These are phyloP conservation scores for Paralvinella palmiformis DNA, from an alignment of 1,140 invertebrate genomes.

Conservation along the genomic window DNA sequence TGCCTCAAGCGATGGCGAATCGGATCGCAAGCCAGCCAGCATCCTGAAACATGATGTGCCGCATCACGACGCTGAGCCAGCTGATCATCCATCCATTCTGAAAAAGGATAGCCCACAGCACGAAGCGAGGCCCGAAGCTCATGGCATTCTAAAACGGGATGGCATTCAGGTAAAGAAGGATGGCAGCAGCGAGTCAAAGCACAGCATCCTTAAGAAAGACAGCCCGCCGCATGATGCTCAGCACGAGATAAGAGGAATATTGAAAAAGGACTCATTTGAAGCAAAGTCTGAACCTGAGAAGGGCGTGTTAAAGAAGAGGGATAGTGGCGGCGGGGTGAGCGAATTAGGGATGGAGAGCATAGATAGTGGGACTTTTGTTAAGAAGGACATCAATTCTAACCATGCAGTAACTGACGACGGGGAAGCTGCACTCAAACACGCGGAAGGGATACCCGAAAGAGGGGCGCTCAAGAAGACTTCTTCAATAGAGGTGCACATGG, in stretches of 20 bases:
- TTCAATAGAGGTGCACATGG: too few species aligned
- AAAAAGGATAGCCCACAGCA: slow-evolving; percentile 28
- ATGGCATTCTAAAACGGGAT: background rate
- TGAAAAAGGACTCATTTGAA: slow-evolving; percentile 36
- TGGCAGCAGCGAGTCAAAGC: slow-evolving; percentile 26
- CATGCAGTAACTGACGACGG: too few species aligned
- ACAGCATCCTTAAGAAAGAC: slow-evolving; percentile 25
- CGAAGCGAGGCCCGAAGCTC: background rate
- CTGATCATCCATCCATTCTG: slow-evolving; percentile 29
- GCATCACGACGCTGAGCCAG: background rate
- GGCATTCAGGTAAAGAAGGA: slow-evolving; percentile 20
- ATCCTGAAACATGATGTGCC: slow-evolving; percentile 22
- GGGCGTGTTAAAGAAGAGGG: slow-evolving; percentile 53
- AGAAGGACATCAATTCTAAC: too few species aligned
- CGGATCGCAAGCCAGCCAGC: slow-evolving; percentile 13
- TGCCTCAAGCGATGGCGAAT: background rate
- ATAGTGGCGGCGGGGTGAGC: too few species aligned
- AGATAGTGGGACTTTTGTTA: too few species aligned
- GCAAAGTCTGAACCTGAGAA: slow-evolving; percentile 52
- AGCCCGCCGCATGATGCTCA: too few species aligned
- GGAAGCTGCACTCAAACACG: too few species aligned
- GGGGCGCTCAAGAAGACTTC: too few species aligned
- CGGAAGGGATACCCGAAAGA: too few species aligned
- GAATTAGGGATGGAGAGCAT: too few species aligned
- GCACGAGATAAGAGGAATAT: slow-evolving; percentile 24